These are phyloP conservation scores for Oscheius onirici DNA, from an alignment of 2,888 invertebrate genomes.

Conservation along the genomic window DNA sequence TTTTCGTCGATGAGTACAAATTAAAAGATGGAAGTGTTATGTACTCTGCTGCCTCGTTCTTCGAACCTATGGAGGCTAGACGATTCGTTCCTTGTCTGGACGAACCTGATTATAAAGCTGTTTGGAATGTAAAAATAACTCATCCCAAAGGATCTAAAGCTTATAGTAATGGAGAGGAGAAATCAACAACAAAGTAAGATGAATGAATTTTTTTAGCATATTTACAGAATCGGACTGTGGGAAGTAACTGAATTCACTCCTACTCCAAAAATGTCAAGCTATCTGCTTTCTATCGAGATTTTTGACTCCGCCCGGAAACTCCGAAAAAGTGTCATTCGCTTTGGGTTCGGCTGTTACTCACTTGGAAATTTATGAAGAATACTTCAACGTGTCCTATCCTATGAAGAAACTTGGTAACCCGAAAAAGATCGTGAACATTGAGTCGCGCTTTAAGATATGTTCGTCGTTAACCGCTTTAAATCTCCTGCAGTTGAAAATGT, in stretches of 20 bases:
- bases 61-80: neutral
- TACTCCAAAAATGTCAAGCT: constrained; percentile 83
- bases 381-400: constrained; percentile 87
- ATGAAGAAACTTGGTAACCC: constrained; percentile 91
- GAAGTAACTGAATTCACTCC: constrained; percentile 78
- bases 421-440: too few relatives aligned
- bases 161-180: too few relatives aligned
- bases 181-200: neutral
- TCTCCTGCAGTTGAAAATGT: too few relatives aligned
- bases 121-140: neutral
- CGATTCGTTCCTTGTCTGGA: constrained; percentile 4
- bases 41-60: neutral
- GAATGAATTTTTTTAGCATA: neutral
- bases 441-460: too few relatives aligned
- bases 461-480: too few relatives aligned
- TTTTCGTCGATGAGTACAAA: neutral
- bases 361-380: too few relatives aligned
- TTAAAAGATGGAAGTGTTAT: neutral
- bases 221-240: neutral
- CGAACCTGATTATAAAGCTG: constrained; percentile 6
- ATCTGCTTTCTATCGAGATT: constrained; percentile 86
- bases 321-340: too few relatives aligned
- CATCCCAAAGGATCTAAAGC: neutral
- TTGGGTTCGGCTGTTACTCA: too few relatives aligned
- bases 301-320: constrained; percentile 85